Evolutionary conservation across 2,888 invertebrate genomes (phyloP).

Genomic region (Hydrotaea diabolus): DNA sequence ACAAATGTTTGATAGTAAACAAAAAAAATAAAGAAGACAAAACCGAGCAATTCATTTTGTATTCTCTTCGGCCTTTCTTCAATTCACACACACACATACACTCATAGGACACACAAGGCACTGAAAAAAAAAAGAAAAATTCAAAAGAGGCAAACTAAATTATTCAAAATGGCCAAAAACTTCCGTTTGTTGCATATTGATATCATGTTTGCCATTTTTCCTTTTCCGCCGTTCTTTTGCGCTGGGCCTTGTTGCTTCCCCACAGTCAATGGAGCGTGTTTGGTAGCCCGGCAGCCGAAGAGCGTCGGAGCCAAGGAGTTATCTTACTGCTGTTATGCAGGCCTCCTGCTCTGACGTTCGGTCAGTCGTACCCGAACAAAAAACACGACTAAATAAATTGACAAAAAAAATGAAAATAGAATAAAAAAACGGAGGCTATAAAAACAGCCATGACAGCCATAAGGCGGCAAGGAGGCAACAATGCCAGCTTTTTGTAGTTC

Average conservation of each 20-base stretch:
- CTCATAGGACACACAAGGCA: neutral
- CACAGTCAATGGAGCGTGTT: too few relatives aligned
- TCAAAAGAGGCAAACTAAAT: conserved; percentile 42
- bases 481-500: conserved; percentile 14
- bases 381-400: neutral
- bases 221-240: conserved; percentile 11
- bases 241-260: conserved; percentile 6
- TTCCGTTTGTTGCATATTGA: conserved; percentile 60
- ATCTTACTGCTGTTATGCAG: neutral
- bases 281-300: neutral
- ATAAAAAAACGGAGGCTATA: conserved; percentile 19
- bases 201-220: conserved; percentile 40
- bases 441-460: conserved; percentile 25
- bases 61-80: neutral
- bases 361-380: neutral
- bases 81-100: neutral
- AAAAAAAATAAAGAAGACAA: neutral
- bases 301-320: neutral
- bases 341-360: neutral
- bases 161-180: conserved; percentile 67
- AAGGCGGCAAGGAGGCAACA: conserved; percentile 15
- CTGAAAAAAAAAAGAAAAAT: neutral
- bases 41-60: neutral
- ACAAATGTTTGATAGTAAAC: neutral
- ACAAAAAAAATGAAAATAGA: neutral